Conservation (phyloP, 2,113 vertebrate species). For the Triplophysa tibetana region DNA sequence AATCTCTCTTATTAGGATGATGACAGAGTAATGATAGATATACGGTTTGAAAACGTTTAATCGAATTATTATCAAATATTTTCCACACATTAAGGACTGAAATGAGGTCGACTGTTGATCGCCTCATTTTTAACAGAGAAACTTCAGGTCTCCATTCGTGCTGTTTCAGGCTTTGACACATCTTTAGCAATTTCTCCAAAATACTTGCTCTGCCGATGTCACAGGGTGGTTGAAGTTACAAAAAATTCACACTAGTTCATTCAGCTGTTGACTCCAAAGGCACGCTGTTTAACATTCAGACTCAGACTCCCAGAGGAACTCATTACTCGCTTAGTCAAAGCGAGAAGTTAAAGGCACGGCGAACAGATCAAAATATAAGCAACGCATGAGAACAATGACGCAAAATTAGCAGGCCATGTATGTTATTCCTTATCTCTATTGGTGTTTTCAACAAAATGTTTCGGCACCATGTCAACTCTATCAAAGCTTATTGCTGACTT, state of each 20-base stretch:
- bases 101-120: background rate
- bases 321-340: slow-evolving; percentile 30
- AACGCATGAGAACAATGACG: background rate
- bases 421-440: background rate
- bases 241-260: background rate
- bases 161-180: background rate
- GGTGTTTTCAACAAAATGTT: slow-evolving; percentile 13
- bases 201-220: background rate
- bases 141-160: background rate
- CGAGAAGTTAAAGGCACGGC: slow-evolving; percentile 14
- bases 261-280: slow-evolving; percentile 6
- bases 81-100: background rate
- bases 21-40: no score
- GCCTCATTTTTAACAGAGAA: background rate
- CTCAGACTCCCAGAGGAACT: slow-evolving; percentile 19
- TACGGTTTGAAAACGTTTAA: no score
- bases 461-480: background rate
- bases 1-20: no score
- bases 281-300: slow-evolving; percentile 20
- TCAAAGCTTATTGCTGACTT: background rate
- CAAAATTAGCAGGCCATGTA: background rate
- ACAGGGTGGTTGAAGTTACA: background rate
- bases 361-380: slow-evolving; percentile 18
- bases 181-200: background rate
- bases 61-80: slow-evolving; percentile 30